Evolutionary conservation across 2,113 vertebrate genomes (phyloP), one percentile per base, ranked within the genome.

Genomic region (Elephantulus edwardii): DNA sequence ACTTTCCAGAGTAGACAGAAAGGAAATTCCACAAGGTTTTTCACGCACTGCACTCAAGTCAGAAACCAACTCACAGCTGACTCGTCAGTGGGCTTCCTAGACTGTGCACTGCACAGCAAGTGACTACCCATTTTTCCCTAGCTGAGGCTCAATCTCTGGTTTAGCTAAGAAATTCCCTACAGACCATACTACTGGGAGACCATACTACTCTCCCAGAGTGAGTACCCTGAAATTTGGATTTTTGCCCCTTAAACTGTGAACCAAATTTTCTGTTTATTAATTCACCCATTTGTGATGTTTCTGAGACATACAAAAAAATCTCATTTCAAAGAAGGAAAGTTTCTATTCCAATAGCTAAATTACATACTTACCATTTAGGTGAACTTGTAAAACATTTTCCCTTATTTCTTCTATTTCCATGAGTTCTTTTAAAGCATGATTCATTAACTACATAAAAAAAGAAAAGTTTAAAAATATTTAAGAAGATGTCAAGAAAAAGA

Each of bases 351-450:
- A 20, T 48, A 26, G 19, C 40, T 89, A 95, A 91, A 75, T 10
- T 20, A 16, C 33, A 81, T 0, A 97, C 98, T 98, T 97, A 98
- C 99, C 99, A 84, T 98, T 99, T 93, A 99, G 97, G 13, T 98
- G 98, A 95, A 99, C 99, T 95, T 98, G 97, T 54, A 99, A 95
- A 50, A 99, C 95, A 93, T 98, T 99, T 71, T 97, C 98, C 94
- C 95, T 97, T 6, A 98, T 96, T 56, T 98, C 97, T 64, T 97
- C 97, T 62, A 97, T 94, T 95, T 97, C 94, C 83, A 95, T 96
- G 70, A 99, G 97, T 42, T 99, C 98, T 92, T 98, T 98, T 86
- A 99, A 96, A 83, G 98, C 98, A 38, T 96, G 97, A 80, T 97
- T 98, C 91, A 99, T 83, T 95, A 99, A 97, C 99, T 88, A 94